Evolutionary conservation across 2,888 invertebrate species (phyloP), one percentile per base, ranked within the genome.

Genomic region (Drosophila tanythrix): DNA sequence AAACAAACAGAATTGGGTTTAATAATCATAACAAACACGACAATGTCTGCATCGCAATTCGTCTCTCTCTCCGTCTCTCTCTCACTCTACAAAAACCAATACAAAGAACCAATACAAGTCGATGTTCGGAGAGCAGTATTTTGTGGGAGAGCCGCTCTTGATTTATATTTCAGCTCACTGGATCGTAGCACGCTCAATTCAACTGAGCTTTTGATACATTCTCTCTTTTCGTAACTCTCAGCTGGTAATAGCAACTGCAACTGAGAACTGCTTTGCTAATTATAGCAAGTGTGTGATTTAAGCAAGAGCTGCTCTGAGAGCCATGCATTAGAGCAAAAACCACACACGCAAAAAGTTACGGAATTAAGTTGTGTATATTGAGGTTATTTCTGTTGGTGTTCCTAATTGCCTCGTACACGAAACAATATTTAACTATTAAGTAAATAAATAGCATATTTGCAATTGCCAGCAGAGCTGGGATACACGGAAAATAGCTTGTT

Each of bases 181-280:
- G 55, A 43, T 50, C 50, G 25, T 31, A 3, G 13, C 11, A 3
- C 13, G n/a, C 13, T 40, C 11, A 56, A 29, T 27, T 36, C 27
- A n/a, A 18, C 27, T 36, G 27, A 36, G 6, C n/a, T 38, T n/a
- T 13, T 7, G 3, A 18, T 43, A 25, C 15, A 40, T 13, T 31
- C n/a, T 43, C 31, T 35, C 35, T 13, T 35, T 13, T 4, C 2
- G 35, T 35, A 13, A 2, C 4, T 4, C 13, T 13, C 13, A 35
- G 35, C 35, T 13, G 13, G 5, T 13, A 33, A 29, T 48, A 13
- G 13, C 13, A 35, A 13, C 33, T 40, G 40, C 38, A 52, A 31
- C 10, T 33, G 33, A 3, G 31, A 33, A 10, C 60, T 52, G 48
- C 46, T 63, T 63, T 25, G 67, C 31, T n/a, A 67, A 68, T 51